Conservation (phyloP, 30 jellyfish, hydroid and myxozoan genomes). For the Chrysaora quinquecirrha region DNA sequence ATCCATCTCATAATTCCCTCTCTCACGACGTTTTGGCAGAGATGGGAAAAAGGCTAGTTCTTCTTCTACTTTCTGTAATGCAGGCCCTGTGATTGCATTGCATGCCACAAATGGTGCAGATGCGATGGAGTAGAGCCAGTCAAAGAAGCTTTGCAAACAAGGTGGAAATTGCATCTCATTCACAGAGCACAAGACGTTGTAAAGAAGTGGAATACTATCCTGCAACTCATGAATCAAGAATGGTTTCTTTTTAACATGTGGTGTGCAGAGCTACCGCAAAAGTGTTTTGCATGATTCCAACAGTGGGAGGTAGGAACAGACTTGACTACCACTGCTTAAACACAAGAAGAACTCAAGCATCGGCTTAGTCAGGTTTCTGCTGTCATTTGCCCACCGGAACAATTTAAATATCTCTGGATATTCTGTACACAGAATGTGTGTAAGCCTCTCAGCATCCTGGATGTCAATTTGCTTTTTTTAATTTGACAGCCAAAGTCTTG, state of each 20-base stretch:
- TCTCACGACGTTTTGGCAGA: background rate
- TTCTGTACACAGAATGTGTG: background rate
- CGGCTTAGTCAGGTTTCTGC: background rate
- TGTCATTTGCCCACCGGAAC: background rate
- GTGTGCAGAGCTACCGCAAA: constrained; percentile 3
- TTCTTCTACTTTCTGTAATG: background rate
- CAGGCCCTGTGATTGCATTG: background rate
- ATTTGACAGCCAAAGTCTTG: background rate
- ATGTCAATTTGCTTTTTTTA: background rate
- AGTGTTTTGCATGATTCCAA: background rate
- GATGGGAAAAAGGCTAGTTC: constrained; percentile 1
- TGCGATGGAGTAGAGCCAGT: background rate
- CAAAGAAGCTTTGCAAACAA: background rate
- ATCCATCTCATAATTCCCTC: background rate
- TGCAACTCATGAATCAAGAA: background rate
- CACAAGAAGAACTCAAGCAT: background rate
- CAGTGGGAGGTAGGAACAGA: constrained; percentile 3
- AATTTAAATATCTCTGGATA: background rate
- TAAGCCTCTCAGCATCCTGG: background rate
- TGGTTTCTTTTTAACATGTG: background rate
- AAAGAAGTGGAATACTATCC: background rate
- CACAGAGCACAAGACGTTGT: background rate
- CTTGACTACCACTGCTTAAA: background rate
- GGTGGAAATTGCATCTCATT: background rate
- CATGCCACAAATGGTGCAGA: background rate